Evolutionary conservation across 2,797 vertebrate genomes (phyloP).

Genomic region (Lepus townsendii): DNA sequence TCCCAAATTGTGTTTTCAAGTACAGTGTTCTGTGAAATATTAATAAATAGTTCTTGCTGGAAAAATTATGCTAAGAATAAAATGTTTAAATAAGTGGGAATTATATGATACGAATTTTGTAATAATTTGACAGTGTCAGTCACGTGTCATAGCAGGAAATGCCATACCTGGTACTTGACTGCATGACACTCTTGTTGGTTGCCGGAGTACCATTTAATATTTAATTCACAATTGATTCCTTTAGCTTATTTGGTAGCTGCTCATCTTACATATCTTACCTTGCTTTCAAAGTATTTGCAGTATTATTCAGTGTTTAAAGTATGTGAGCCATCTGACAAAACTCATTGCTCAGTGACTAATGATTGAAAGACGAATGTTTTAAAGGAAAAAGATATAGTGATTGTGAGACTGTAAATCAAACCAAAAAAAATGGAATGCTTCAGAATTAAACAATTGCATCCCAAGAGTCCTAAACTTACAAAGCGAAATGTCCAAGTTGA

Average conservation of each 20-base stretch:
- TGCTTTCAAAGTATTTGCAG: slow-evolving; percentile 50
- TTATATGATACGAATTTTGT: too few species aligned
- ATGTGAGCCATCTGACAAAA: slow-evolving; percentile 36
- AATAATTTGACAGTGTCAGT: not conserved
- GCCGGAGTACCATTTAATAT: not conserved
- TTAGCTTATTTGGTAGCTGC: slow-evolving; percentile 25
- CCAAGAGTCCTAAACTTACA: slow-evolving; percentile 17
- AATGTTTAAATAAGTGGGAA: slow-evolving; percentile 16
- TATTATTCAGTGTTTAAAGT: slow-evolving; percentile 25
- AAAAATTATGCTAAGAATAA: not conserved
- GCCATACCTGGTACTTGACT: slow-evolving; percentile 20
- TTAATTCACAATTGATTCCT: not conserved
- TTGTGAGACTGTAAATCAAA: slow-evolving; percentile 2
- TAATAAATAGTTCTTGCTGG: not conserved
- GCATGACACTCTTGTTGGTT: not conserved
- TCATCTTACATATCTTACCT: not conserved
- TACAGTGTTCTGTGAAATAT: slow-evolving; percentile 11
- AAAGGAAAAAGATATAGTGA: slow-evolving; percentile 39
- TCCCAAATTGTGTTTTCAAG: slow-evolving; percentile 46
- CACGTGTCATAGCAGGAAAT: not conserved
- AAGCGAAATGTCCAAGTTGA: slow-evolving; percentile 23
- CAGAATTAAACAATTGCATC: slow-evolving; percentile 44
- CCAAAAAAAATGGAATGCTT: slow-evolving; percentile 31
- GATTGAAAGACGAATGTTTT: slow-evolving; percentile 36
- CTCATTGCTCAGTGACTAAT: not conserved